Evolutionary conservation across 2,797 vertebrate species (phyloP).

Genomic region (Ispidina lecontei): DNA sequence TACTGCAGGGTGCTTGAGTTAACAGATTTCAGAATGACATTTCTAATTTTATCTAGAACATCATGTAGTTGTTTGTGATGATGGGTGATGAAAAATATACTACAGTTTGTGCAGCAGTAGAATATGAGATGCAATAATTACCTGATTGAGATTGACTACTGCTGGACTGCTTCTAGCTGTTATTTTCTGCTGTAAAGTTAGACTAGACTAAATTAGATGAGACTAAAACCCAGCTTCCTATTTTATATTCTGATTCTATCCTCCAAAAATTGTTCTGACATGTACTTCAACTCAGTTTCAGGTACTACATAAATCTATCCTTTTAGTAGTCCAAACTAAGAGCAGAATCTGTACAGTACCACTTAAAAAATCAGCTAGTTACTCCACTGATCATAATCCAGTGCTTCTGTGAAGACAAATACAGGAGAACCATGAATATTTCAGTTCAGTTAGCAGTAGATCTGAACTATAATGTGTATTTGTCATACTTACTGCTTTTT

Average conservation of each 20-base stretch:
- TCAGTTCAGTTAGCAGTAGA: not conserved
- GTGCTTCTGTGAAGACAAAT: not conserved
- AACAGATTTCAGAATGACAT: not conserved
- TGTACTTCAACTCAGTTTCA: not conserved
- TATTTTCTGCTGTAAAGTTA: not conserved
- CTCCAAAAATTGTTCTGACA: not conserved
- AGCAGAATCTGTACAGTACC: not conserved
- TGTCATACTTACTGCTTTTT: not conserved
- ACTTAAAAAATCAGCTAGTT: slow-evolving; percentile 8
- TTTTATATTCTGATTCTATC: slow-evolving; percentile 15
- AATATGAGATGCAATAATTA: not conserved
- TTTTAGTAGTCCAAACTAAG: not conserved
- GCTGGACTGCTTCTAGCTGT: not conserved
- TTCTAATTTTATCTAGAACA: not conserved
- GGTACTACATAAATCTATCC: not conserved
- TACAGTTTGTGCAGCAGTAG: not conserved
- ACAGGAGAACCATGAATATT: not conserved
- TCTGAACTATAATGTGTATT: not conserved
- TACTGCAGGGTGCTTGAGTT: not conserved
- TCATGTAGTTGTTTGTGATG: not conserved
- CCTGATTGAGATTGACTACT: not conserved
- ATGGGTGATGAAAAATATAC: not conserved
- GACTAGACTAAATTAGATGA: not conserved
- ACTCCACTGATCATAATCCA: not conserved
- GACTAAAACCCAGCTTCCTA: not conserved